Evolutionary conservation across 1,140 invertebrate species (phyloP).

Genomic region (Sminthurides bifidus): DNA sequence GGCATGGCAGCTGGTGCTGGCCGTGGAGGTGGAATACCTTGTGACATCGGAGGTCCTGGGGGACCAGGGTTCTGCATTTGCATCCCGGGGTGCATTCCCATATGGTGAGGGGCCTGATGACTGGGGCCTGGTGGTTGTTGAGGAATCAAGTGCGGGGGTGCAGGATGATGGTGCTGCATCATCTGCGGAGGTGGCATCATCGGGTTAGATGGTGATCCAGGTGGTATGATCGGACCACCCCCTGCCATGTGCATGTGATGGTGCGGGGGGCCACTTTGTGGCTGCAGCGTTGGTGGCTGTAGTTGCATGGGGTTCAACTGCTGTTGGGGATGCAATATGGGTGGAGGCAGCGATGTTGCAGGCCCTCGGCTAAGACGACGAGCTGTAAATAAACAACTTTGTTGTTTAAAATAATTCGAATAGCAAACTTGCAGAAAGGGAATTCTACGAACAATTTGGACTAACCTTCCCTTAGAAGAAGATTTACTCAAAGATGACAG

Average conservation of each 20-base stretch:
- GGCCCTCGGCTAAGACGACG: slow-evolving; percentile 16
- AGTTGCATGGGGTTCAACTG: slow-evolving; percentile 2
- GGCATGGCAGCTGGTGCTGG: neutral
- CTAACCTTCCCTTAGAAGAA: slow-evolving; percentile 30
- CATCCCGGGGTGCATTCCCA: too few relatives aligned
- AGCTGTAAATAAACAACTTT: slow-evolving; percentile 4
- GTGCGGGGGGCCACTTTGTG: slow-evolving; percentile 35
- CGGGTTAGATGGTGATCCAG: slow-evolving; percentile 34
- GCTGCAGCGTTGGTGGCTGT: slow-evolving; percentile 32
- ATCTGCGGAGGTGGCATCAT: slow-evolving; percentile 22
- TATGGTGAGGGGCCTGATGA: neutral
- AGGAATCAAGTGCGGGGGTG: slow-evolving; percentile 28
- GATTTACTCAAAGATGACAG: slow-evolving; percentile 18
- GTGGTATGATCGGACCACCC: slow-evolving; percentile 34
- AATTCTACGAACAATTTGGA: slow-evolving; percentile 31
- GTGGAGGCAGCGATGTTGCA: slow-evolving; percentile 23
- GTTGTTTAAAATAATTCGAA: neutral
- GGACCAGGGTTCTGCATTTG: too few relatives aligned
- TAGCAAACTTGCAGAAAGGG: slow-evolving; percentile 21
- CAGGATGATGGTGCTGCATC: slow-evolving; percentile 23
- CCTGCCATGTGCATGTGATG: slow-evolving; percentile 25
- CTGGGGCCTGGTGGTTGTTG: slow-evolving; percentile 16
- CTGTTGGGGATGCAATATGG: slow-evolving; percentile 30
- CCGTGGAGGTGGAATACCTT: neutral
- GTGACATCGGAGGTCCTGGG: neutral